A percentile compares a stretch with the other conserved stretches of the same genome.
Conservation (phyloP, 2,888 invertebrate species). For the Anarsia innoxiella region DNA sequence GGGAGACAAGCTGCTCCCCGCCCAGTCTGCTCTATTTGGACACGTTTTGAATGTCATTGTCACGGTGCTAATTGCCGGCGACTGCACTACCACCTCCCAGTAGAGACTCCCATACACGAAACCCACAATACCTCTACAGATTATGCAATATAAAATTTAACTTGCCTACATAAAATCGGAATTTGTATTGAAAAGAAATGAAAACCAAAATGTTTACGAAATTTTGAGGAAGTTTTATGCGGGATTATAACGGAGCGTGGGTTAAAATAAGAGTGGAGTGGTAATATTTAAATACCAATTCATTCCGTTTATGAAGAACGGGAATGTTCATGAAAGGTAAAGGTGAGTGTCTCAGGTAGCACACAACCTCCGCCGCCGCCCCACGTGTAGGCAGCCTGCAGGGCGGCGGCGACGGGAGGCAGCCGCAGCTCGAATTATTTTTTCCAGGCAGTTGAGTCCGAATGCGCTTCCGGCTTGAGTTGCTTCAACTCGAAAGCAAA, state of each 20-base stretch:
- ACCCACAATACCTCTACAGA: neutral
- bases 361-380: neutral
- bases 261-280: constrained; percentile 27
- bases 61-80: constrained; percentile 58
- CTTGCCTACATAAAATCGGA: too few relatives aligned
- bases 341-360: constrained; percentile 21
- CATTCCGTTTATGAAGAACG: constrained; percentile 42
- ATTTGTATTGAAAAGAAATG: constrained; percentile 35
- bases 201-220: constrained; percentile 26
- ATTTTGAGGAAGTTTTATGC: constrained; percentile 24
- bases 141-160: neutral
- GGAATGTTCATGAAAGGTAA: constrained; percentile 43
- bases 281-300: constrained; percentile 40
- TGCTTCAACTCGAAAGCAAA: constrained; percentile 67
- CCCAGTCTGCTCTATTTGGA: constrained; percentile 46
- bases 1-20: neutral
- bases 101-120: neutral
- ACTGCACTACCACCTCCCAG: constrained; percentile 21
- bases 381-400: constrained; percentile 3
- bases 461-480: constrained; percentile 67
- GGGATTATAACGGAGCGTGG: constrained; percentile 23
- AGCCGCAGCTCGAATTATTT: constrained; percentile 58
- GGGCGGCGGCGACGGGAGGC: constrained; percentile 21
- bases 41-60: constrained; percentile 71
- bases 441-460: constrained; percentile 71